Base-by-base conservation (phyloP, 2,113 vertebrate species). In the Arenaria interpres region DNA sequence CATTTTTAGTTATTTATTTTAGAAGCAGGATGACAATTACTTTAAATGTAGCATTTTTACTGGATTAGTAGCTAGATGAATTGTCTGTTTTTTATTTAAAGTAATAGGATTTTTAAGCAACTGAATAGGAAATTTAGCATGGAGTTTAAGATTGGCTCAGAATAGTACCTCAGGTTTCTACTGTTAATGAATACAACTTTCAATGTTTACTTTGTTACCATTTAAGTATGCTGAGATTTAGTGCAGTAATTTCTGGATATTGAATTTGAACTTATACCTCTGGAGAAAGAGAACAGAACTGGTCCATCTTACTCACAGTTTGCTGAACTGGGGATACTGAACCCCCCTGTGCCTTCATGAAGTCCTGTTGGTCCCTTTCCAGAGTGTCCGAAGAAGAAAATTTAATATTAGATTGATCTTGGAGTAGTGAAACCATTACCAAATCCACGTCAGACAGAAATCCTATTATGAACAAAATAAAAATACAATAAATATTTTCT, bases 361-460 rank as follows among this genome's bases (percentile, higher is more conserved):
- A 93, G 96, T 98, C 96, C 71, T 96, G 96, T 48, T 97, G 97
- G 56, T 98, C 97, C 32, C 96, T 96, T 75, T 98, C 98, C 96
- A 98, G 94, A 93, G 97, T 57, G 87, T 97, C 95, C 30, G 97
- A 89, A 39, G 97, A 85, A 5, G 98, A 95, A 86, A 98, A 98
- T 6, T 97, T 97, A 95, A 98, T 97, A 54, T 97, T 98, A 67
- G 98, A 96, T 77, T 98, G 98, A 23, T 98, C 96, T 32, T 97
- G 98, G 79, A 98, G 98, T 63, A 98, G 84, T 2, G 98, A 98
- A 92, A 98, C 98, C 98, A 98, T 98, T 93, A 91, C 97, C 95
- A 91, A 82, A 90, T 97, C 96, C 97, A 96, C 96, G 85, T 73
- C 97, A 89, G 56, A 18, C 68, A 96, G 96, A 91, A 98, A 97